Percentiles rank a stretch among this genome's conserved stretches.
Conservation (phyloP, 2,888 invertebrate genomes). For the Morpho deidamia region DNA sequence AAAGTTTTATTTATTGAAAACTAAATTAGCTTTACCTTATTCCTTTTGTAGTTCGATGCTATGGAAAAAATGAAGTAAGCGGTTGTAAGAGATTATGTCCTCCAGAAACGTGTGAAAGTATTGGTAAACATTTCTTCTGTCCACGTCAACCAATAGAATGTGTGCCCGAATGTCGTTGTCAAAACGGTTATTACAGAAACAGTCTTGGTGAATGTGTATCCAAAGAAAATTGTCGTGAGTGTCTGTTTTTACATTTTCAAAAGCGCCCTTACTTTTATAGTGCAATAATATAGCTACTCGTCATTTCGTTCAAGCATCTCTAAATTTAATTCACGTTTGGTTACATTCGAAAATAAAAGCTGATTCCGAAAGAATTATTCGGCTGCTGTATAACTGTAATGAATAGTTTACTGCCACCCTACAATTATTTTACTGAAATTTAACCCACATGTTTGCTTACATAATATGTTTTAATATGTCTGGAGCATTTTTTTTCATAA, state of each 20-base stretch:
- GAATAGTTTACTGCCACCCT: too few relatives aligned
- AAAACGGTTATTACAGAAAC: conserved; percentile 15
- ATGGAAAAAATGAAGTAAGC: conserved; percentile 13
- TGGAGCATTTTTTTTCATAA: too few relatives aligned
- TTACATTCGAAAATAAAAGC: too few relatives aligned
- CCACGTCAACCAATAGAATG: conserved; percentile 11
- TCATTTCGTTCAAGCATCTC: too few relatives aligned
- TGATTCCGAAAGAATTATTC: too few relatives aligned
- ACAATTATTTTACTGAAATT: too few relatives aligned
- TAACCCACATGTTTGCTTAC: too few relatives aligned
- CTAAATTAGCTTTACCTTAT: background rate
- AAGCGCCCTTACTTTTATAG: background rate
- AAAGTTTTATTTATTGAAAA: too few relatives aligned
- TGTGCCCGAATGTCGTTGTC: conserved; percentile 14
- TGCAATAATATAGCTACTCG: too few relatives aligned
- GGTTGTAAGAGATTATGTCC: conserved; percentile 11
- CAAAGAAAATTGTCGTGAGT: conserved; percentile 17
- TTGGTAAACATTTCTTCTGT: conserved; percentile 24
- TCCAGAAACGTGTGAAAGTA: conserved; percentile 14
- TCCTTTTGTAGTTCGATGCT: conserved; percentile 7
- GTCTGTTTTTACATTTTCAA: background rate
- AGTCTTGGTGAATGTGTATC: conserved; percentile 20
- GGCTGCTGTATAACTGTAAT: too few relatives aligned
- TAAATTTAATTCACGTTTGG: too few relatives aligned
- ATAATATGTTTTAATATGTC: too few relatives aligned